Evolutionary conservation across 2,888 invertebrate species (phyloP), one percentile per base, ranked within the genome.

Genomic region (Leptinotarsa peninsularis): DNA sequence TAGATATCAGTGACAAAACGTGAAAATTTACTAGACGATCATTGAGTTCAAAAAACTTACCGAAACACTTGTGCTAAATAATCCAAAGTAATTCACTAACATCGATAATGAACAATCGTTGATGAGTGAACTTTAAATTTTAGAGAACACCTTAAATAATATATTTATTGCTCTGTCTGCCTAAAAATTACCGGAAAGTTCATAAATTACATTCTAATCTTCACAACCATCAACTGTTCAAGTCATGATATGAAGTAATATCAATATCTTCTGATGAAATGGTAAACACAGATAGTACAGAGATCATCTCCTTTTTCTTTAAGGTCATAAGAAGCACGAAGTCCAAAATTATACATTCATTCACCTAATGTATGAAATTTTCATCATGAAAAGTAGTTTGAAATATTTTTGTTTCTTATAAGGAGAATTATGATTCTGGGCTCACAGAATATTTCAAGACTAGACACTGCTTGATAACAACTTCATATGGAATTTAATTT

Each of bases 261-360:
- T 63, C 63, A 43, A 63, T 63, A 63, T 63, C 63, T 33, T 63
- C 63, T 63, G 43, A 63, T 43, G 63, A 63, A 63, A 33, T 63
- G 63, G 63, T 63, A 63, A 63, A 63, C n/a, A 63, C 27, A 63
- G 63, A 63, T 63, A 43, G 10, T 17, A 43, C 10, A n/a, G 43
- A 63, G 63, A 63, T 27, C 33, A 63, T 63, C 63, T 33, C 63
- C 15, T 33, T 63, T n/a, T 14, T 33, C 63, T 33, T 33, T n/a
- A 13, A 63, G 63, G 63, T 63, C 63, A 63, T 7, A 63, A 43
- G 43, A 10, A 43, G 43, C 5, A 13, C 43, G 43, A 63, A 63
- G 63, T 33, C 63, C 63, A 43, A 17, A 27, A 63, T n/a, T 10
- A 63, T 43, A 33, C 18, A 63, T 17, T 4, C n/a, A 33, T n/a